phyloP scores from a whole-genome alignment of 2,888 invertebrate genomes.

The Limnephilus rhombicus region DNA sequence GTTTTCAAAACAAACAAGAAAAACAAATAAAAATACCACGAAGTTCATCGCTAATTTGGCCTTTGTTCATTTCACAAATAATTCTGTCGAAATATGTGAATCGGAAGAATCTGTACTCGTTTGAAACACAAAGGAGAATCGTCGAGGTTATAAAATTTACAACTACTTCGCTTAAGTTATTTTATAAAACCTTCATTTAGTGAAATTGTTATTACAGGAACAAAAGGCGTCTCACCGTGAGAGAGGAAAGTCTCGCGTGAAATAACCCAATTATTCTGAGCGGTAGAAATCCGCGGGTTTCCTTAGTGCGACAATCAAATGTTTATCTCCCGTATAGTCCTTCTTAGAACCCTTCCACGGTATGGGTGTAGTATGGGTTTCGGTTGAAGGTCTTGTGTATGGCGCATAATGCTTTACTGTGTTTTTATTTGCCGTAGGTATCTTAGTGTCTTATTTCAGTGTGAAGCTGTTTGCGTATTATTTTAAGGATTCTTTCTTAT shows the following conservation, averaged over 20 bases:
- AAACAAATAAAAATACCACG: background rate
- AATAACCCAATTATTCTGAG: slow-evolving; percentile 51
- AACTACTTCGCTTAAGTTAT: slow-evolving; percentile 34
- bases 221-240: slow-evolving; percentile 39
- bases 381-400: background rate
- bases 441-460: too few relatives aligned
- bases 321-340: slow-evolving; percentile 32
- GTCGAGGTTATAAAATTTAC: background rate
- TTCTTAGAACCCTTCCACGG: slow-evolving; percentile 6
- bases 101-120: slow-evolving; percentile 39
- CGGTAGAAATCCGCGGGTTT: slow-evolving; percentile 28
- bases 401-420: background rate
- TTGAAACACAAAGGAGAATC: slow-evolving; percentile 12
- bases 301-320: slow-evolving; percentile 40
- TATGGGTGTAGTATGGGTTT: background rate
- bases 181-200: slow-evolving; percentile 36
- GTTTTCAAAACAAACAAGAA: background rate
- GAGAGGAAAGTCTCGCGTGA: slow-evolving; percentile 37
- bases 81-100: slow-evolving; percentile 24
- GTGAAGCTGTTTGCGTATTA: too few relatives aligned
- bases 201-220: slow-evolving; percentile 41
- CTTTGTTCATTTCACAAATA: slow-evolving; percentile 10
- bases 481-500: too few relatives aligned
- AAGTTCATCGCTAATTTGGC: slow-evolving; percentile 13
- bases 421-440: too few relatives aligned